These are phyloP conservation scores for Bungarus multicinctus DNA, from an alignment of 2,113 vertebrate species.

Conservation along the genomic window DNA sequence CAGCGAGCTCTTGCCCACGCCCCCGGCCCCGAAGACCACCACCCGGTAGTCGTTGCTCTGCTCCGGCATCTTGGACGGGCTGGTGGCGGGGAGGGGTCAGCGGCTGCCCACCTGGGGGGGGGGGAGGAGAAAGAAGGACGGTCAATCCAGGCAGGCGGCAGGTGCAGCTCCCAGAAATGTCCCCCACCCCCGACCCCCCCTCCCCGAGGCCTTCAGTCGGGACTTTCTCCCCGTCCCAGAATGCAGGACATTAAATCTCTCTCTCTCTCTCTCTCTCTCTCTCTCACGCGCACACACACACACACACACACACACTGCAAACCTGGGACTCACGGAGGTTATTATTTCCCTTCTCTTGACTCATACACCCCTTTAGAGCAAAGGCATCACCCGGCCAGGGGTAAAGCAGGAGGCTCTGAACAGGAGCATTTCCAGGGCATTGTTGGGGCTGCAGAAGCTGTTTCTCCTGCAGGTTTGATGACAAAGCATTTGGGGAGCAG, in stretches of 20 bases:
- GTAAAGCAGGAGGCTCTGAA: too few relatives aligned
- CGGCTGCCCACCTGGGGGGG: conserved; percentile 36
- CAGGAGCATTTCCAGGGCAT: not conserved
- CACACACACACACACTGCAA: not conserved
- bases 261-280: too few relatives aligned
- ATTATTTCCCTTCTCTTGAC: not conserved
- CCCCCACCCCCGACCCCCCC: too few relatives aligned
- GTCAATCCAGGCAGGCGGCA: not conserved
- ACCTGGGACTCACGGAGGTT: not conserved
- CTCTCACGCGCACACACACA: too few relatives aligned
- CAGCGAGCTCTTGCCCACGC: conserved; percentile 95
- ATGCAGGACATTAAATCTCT: not conserved
- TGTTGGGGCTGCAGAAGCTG: not conserved
- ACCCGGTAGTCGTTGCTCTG: conserved; percentile 96
- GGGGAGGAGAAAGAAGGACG: not conserved
- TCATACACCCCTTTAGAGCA: not conserved
- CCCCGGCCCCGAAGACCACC: conserved; percentile 93
- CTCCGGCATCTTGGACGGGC: conserved; percentile 84
- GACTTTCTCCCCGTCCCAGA: not conserved
- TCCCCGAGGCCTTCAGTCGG: not conserved
- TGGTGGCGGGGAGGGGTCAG: not conserved
- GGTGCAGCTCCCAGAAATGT: not conserved
- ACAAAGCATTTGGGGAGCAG: not conserved
- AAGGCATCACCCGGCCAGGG: not conserved
- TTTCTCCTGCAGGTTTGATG: not conserved